phyloP scores from a whole-genome alignment of 1,140 invertebrate genomes.

The Habropoda laboriosa region DNA sequence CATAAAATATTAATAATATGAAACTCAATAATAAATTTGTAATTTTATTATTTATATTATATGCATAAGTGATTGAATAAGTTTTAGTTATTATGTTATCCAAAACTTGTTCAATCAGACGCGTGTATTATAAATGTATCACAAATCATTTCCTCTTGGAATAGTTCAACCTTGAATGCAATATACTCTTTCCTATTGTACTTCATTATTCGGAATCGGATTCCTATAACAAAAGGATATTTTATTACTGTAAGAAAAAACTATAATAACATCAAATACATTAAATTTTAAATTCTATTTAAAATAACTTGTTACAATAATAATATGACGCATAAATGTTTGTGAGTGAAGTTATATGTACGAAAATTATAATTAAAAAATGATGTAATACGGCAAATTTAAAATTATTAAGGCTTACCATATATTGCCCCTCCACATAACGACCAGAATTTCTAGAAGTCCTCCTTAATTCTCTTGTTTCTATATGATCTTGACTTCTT shows the following conservation, averaged over 20 bases:
- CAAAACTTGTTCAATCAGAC: constrained; percentile 31
- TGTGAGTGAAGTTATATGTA: too few species aligned
- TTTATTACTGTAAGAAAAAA: not conserved
- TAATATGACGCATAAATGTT: not conserved
- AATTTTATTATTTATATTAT: not conserved
- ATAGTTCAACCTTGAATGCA: constrained; percentile 20
- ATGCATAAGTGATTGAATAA: constrained; percentile 34
- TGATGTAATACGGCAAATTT: not conserved
- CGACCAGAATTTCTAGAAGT: constrained; percentile 78
- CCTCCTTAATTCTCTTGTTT: constrained; percentile 75
- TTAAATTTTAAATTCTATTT: not conserved
- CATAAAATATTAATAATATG: too few species aligned
- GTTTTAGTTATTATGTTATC: constrained; percentile 24
- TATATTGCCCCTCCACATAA: constrained; percentile 78
- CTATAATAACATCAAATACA: not conserved
- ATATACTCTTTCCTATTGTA: constrained; percentile 16
- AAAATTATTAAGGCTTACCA: constrained; percentile 67
- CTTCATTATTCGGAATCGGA: constrained; percentile 74
- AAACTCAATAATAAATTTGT: constrained; percentile 2
- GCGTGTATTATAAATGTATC: constrained; percentile 50
- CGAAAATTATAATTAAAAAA: constrained; percentile 3
- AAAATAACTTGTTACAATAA: constrained; percentile 13
- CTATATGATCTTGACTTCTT: constrained; percentile 73
- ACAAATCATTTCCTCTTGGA: constrained; percentile 43
- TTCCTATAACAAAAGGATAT: constrained; percentile 70